phyloP scores from a whole-genome alignment of 2,113 vertebrate genomes.

The Apaloderma vittatum region DNA sequence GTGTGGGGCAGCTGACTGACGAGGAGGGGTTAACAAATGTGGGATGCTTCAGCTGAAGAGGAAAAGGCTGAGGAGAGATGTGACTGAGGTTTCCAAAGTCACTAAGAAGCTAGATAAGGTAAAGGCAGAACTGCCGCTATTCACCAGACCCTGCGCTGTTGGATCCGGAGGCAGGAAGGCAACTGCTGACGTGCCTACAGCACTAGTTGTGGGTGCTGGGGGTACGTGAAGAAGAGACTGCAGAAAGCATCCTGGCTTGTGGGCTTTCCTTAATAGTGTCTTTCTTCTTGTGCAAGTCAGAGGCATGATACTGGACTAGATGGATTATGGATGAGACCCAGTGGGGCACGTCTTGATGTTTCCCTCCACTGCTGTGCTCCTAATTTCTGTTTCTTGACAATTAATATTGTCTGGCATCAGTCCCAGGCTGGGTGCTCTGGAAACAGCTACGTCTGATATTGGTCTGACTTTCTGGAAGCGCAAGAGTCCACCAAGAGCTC shows the following conservation, averaged over 20 bases:
- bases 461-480: not conserved
- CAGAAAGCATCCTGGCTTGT: not conserved
- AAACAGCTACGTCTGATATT: not conserved
- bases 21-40: not conserved
- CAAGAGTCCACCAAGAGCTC: not conserved
- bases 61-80: not conserved
- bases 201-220: not conserved
- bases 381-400: constrained; percentile 2
- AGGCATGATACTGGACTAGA: not conserved
- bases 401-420: not conserved
- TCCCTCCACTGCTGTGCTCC: not conserved
- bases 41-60: not conserved
- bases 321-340: not conserved
- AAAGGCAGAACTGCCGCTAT: not conserved
- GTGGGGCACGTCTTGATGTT: not conserved
- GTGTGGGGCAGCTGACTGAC: not conserved
- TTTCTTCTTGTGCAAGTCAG: not conserved
- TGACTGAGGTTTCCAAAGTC: not conserved
- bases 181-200: not conserved
- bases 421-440: not conserved
- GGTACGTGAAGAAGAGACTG: not conserved
- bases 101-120: not conserved
- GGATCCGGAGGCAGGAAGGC: not conserved
- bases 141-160: not conserved
- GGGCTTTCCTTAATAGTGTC: not conserved